Percentiles rank a stretch among this genome's conserved stretches.
phyloP scores from a whole-genome alignment of 1,140 invertebrate species.

The Aphaenogaster ashmeadi region DNA sequence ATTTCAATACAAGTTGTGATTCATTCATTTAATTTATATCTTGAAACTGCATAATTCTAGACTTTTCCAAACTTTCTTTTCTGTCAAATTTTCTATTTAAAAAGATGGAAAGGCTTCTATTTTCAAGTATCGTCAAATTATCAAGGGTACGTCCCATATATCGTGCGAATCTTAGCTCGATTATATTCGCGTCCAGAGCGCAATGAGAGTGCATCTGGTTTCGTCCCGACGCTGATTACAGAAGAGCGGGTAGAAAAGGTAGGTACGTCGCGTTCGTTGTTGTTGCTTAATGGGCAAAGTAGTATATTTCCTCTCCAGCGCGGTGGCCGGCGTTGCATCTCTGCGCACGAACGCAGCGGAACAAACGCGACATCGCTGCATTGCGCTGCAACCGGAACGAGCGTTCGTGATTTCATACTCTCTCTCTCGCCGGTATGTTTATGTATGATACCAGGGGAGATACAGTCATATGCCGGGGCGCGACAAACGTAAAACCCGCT shows the following conservation, averaged over 20 bases:
- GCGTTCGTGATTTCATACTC: conserved; percentile 29
- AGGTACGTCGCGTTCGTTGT: conserved; percentile 20
- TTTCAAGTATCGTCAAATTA: background rate
- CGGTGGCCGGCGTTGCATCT: conserved; percentile 18
- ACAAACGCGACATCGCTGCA: conserved; percentile 40
- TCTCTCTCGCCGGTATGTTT: background rate
- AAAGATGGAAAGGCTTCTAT: background rate
- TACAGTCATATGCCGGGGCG: conserved; percentile 19
- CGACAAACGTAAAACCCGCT: conserved; percentile 20
- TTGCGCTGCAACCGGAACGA: conserved; percentile 31
- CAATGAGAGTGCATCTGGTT: conserved; percentile 6
- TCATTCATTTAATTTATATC: background rate
- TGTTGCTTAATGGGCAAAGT: conserved; percentile 53
- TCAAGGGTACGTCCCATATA: background rate
- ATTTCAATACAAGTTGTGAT: too few relatives aligned
- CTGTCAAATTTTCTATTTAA: background rate
- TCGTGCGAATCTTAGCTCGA: background rate
- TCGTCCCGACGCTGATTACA: conserved; percentile 26
- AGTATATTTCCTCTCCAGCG: conserved; percentile 48
- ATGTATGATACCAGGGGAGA: conserved; percentile 24
- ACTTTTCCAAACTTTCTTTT: background rate
- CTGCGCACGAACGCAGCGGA: conserved; percentile 24
- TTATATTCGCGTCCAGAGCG: background rate
- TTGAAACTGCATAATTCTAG: background rate
- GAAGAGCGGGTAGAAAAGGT: conserved; percentile 15